Percentiles rank a stretch among this genome's conserved stretches.
These are phyloP conservation scores for Pseudopodoces humilis DNA, from an alignment of 2,113 vertebrate genomes.

Conservation along the genomic window DNA sequence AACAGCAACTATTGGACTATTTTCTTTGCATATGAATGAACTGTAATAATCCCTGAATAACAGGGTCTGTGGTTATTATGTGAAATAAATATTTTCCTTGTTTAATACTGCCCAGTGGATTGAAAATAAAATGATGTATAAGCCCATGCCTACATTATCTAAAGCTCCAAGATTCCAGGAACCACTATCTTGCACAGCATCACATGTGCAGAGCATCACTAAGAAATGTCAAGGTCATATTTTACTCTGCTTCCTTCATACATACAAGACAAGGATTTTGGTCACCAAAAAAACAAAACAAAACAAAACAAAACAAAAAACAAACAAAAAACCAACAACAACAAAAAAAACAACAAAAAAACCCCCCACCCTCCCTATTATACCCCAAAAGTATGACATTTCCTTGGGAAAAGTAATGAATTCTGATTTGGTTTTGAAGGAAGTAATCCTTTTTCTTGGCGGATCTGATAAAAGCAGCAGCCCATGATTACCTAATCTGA, in stretches of 20 bases:
- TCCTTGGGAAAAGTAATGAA: conserved; percentile 60
- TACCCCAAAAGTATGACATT: neutral
- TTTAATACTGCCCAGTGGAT: neutral
- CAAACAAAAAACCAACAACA: neutral
- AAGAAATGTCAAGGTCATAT: conserved; percentile 13
- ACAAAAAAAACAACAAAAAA: neutral
- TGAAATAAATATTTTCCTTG: conserved; percentile 17
- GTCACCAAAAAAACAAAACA: neutral
- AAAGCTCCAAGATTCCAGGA: neutral
- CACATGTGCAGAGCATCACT: neutral
- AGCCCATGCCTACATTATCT: neutral
- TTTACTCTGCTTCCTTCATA: neutral
- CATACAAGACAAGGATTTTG: conserved; percentile 7
- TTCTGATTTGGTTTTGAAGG: conserved; percentile 71
- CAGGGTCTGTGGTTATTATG: neutral
- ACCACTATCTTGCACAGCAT: neutral
- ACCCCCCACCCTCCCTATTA: neutral
- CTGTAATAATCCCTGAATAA: neutral
- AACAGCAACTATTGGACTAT: neutral
- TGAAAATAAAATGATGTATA: neutral
- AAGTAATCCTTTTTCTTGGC: conserved; percentile 72
- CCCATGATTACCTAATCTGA: conserved; percentile 57
- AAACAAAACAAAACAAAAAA: no score
- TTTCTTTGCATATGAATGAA: neutral
- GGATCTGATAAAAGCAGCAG: conserved; percentile 66